Conservation (phyloP, 2,888 invertebrate genomes). For the Prosapia bicincta region DNA sequence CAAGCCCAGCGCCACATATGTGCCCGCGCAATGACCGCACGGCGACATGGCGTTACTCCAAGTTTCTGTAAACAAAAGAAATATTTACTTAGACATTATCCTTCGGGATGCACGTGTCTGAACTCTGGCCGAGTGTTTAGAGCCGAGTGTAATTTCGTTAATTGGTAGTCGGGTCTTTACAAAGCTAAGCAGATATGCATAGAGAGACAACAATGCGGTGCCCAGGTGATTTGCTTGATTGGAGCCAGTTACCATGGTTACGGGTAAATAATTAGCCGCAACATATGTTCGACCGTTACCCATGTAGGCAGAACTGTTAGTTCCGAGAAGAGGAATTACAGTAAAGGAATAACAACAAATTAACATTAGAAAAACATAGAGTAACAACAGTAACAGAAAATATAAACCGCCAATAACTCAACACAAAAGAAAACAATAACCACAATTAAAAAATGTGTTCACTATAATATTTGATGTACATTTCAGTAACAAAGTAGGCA, state of each 20-base stretch:
- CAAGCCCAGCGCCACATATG: not conserved
- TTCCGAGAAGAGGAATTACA: no score
- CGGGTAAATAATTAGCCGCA: not conserved
- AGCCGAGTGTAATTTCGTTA: not conserved
- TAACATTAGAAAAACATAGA: no score
- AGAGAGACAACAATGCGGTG: not conserved
- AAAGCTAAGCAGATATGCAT: not conserved
- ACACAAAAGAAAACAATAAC: no score
- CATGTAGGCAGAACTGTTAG: not conserved
- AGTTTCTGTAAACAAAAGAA: constrained; percentile 20
- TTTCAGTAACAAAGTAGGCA: no score
- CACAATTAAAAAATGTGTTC: no score
- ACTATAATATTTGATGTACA: no score
- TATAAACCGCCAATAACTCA: no score
- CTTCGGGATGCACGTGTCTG: not conserved
- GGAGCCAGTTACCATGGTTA: not conserved
- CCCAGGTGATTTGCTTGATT: not conserved
- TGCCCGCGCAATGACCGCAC: constrained; percentile 5
- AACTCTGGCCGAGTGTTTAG: not conserved
- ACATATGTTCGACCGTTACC: not conserved
- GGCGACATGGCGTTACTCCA: constrained; percentile 19
- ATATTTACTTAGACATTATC: not conserved
- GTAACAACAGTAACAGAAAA: no score
- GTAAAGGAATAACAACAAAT: no score
- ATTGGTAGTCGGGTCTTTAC: not conserved